Evolutionary conservation across 2,113 vertebrate genomes (phyloP).

Genomic region (Tinamus guttatus): DNA sequence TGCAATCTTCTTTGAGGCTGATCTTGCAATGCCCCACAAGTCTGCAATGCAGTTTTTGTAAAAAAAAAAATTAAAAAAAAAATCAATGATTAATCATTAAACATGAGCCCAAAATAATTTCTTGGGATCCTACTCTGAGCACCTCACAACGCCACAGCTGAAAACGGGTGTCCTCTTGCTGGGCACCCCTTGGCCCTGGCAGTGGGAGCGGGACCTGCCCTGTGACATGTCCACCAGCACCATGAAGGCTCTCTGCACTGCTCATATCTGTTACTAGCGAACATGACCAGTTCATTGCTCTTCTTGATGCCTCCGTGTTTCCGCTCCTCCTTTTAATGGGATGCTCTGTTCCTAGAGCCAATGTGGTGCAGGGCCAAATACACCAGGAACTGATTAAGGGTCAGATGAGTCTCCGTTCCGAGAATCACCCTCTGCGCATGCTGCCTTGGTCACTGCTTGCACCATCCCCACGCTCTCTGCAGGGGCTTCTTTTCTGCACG

Average conservation of each 20-base stretch:
- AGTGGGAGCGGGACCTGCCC: neutral
- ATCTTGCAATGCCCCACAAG: slow-evolving; percentile 59
- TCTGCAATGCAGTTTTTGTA: slow-evolving; percentile 28
- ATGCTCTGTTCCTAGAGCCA: neutral
- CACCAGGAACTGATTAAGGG: neutral
- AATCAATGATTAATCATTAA: slow-evolving; percentile 57
- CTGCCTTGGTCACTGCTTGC: neutral
- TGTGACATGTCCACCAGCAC: neutral
- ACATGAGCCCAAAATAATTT: slow-evolving; percentile 39
- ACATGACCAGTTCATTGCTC: neutral
- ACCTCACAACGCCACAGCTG: neutral
- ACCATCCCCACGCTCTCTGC: rapidly evolving
- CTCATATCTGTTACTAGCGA: neutral
- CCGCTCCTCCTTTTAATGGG: neutral
- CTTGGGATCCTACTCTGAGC: neutral
- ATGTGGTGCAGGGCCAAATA: neutral
- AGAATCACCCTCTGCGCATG: neutral
- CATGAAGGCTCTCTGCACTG: too few relatives aligned
- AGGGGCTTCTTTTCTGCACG: neutral
- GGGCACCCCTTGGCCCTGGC: neutral
- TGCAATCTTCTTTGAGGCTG: slow-evolving; percentile 69
- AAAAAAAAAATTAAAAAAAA: neutral
- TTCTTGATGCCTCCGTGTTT: neutral
- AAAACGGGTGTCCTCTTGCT: neutral
- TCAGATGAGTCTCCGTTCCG: neutral